A percentile compares a stretch with the other conserved stretches of the same genome.
Evolutionary conservation across 2,888 invertebrate species (phyloP).

Genomic region (Eledona agricola): DNA sequence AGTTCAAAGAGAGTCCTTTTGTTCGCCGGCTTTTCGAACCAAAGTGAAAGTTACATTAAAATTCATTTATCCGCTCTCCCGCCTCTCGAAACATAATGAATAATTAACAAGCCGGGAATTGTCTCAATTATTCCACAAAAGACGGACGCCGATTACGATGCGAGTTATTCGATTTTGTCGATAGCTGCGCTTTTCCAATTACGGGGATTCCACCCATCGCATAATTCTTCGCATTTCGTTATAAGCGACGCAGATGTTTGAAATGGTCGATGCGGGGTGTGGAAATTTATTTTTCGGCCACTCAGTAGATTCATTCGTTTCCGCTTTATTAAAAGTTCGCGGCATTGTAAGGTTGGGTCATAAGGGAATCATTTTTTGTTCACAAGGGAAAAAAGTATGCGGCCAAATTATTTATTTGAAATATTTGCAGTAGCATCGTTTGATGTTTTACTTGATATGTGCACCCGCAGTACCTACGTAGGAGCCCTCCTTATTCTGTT

Average conservation of each 20-base stretch:
- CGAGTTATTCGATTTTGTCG: constrained; percentile 7
- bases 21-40: constrained; percentile 15
- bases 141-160: constrained; percentile 13
- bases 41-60: constrained; percentile 29
- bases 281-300: constrained; percentile 21
- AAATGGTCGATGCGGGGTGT: constrained; percentile 8
- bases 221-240: constrained; percentile 23
- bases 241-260: constrained; percentile 28
- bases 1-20: constrained; percentile 18
- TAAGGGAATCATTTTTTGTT: no score
- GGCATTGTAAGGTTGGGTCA: no score
- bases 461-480: no score
- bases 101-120: constrained; percentile 25
- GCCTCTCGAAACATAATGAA: constrained; percentile 28
- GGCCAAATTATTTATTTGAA: no score
- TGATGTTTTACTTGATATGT: no score
- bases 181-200: constrained; percentile 14
- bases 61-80: constrained; percentile 25
- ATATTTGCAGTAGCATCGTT: no score
- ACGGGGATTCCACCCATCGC: constrained; percentile 5
- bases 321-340: constrained; percentile 25
- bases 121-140: constrained; percentile 25
- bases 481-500: no score
- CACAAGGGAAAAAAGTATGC: no score
- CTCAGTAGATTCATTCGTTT: constrained; percentile 17